Base-by-base conservation (phyloP, 2,888 invertebrate genomes). In the Apamea anceps region DNA sequence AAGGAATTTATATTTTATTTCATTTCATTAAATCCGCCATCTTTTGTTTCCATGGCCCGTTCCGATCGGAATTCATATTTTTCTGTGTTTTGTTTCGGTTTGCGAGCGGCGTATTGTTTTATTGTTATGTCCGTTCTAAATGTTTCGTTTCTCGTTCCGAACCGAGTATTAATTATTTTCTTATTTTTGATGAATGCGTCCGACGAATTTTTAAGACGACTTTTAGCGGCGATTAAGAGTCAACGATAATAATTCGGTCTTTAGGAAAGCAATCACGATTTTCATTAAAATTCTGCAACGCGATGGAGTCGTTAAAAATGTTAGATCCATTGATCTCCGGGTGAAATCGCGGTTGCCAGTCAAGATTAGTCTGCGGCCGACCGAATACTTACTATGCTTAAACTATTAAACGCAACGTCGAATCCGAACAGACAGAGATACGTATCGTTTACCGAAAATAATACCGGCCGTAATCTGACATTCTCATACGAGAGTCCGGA, bases 11-110 rank as follows among this genome's bases (percentile, higher is more conserved):
- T 97, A 96, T 97, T 96, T 96, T 96, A 96, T 96, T 96, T 96
- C 95, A 96, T 97, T 97, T 96, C 96, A 96, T 96, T 96, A 96
- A 96, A 96, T 96, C 96, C 96, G 93, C 96, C 96, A 97, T 97
- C 96, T 96, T 97, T 96, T 97, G 96, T 96, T 96, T 95, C 95
- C 95, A 93, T 92, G 94, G 94, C 89, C 94, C 93, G 94, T 94
- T 94, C 92, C 95, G 95, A 96, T 96, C 92, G 96, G 96, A 96
- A 96, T 97, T 96, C 96, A 97, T 97, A 97, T 97, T 97, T 97
- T 97, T 96, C 96, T 97, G 96, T 95, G 96, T 97, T 96, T 96
- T 96, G 96, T 96, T 96, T 95, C 95, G 95, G 94, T 94, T 95
- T 94, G 94, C 94, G 94, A 93, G 94, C 93, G 92, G 89, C 90